These are phyloP conservation scores for Genyomyrus donnyi DNA, from an alignment of 2,113 vertebrate genomes.

Conservation along the genomic window DNA sequence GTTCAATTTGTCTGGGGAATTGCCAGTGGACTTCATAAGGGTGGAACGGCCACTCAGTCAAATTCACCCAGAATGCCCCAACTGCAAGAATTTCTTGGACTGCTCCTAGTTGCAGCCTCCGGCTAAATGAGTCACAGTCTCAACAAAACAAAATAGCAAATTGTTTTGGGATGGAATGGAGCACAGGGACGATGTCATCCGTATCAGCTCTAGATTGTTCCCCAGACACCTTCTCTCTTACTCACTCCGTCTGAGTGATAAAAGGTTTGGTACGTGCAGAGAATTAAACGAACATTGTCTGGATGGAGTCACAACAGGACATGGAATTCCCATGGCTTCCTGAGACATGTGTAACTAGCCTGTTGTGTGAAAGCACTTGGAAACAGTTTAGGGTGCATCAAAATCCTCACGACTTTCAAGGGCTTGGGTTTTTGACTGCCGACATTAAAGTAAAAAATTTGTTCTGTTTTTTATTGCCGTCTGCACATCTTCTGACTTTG, in stretches of 20 bases:
- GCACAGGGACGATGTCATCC: not conserved
- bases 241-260: not conserved
- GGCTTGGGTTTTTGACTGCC: not conserved
- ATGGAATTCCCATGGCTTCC: not conserved
- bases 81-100: not conserved
- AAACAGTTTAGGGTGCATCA: not conserved
- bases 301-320: not conserved
- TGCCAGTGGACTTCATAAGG: not conserved
- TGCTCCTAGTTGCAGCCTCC: not conserved
- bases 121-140: not conserved
- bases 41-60: not conserved
- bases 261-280: not conserved
- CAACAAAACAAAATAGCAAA: not conserved
- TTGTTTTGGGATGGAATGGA: too few relatives aligned
- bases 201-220: not conserved
- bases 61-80: not conserved
- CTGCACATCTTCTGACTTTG: not conserved
- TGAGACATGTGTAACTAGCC: not conserved
- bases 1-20: not conserved
- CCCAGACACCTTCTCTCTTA: not conserved
- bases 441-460: not conserved
- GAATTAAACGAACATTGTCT: not conserved
- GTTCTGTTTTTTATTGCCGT: not conserved
- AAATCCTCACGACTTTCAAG: not conserved
- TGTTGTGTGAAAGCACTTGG: not conserved